Evolutionary conservation across 2,113 vertebrate genomes (phyloP).

Genomic region (Chitala chitala): DNA sequence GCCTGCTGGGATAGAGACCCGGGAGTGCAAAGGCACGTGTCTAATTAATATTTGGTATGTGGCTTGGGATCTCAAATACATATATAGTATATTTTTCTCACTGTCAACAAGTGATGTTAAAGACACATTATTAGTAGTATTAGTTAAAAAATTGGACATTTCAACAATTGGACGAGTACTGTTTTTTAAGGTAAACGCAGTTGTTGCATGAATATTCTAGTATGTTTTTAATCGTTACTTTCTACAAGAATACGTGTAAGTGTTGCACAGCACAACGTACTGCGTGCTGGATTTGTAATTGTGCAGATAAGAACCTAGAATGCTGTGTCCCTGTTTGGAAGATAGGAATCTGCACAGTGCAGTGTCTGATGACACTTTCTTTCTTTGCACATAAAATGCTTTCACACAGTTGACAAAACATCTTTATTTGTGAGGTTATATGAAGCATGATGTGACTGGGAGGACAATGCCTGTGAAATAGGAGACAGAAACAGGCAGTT

Average conservation of each 20-base stretch:
- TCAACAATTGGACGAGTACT: too few species aligned
- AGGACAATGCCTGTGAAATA: not conserved
- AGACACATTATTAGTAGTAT: not conserved
- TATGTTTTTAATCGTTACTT: not conserved
- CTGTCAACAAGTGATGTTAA: too few species aligned
- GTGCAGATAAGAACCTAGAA: too few species aligned
- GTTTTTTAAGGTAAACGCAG: too few species aligned
- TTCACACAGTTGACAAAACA: not conserved
- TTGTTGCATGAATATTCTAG: constrained; percentile 2
- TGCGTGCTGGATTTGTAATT: too few species aligned
- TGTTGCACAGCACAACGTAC: too few species aligned
- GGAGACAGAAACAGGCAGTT: not conserved
- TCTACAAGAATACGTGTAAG: not conserved
- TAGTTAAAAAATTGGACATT: not conserved
- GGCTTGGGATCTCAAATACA: not conserved
- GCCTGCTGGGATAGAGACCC: constrained; percentile 1
- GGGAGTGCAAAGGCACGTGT: not conserved
- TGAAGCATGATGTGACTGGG: not conserved
- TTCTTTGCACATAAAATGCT: not conserved
- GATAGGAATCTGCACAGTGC: not conserved
- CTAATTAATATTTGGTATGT: not conserved
- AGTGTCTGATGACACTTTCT: not conserved
- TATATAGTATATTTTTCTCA: too few species aligned
- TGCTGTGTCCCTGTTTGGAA: not conserved
- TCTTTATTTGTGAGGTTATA: not conserved